These are phyloP conservation scores for Mus spretus DNA, from an alignment of 2,797 vertebrate species.

Conservation along the genomic window DNA sequence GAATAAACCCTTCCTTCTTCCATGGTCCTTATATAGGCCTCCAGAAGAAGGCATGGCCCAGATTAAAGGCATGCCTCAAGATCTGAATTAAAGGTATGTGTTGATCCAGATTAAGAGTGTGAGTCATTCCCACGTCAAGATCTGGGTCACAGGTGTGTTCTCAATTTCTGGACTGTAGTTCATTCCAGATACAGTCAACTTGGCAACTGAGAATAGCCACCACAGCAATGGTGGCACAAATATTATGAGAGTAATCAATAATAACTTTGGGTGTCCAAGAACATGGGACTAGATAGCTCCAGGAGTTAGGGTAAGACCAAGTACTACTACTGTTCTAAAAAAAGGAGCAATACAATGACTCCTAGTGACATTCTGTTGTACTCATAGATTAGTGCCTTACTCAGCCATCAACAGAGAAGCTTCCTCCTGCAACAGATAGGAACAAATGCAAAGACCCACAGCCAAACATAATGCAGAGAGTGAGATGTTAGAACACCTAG, in stretches of 20 bases:
- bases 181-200: not conserved
- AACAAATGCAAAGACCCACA: not conserved
- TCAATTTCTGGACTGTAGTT: not conserved
- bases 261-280: not conserved
- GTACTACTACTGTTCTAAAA: not conserved
- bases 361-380: not conserved
- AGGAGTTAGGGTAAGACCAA: not conserved
- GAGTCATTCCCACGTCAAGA: not conserved
- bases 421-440: not conserved
- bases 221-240: not conserved
- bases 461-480: not conserved
- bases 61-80: not conserved
- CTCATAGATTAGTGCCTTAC: not conserved
- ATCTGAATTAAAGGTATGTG: not conserved
- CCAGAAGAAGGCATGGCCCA: not conserved
- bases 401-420: not conserved
- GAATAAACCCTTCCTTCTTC: not conserved
- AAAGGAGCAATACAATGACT: not conserved
- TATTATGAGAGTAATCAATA: not conserved
- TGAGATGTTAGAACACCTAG: not conserved
- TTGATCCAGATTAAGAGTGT: too few relatives aligned
- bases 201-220: not conserved
- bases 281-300: not conserved
- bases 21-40: not conserved
- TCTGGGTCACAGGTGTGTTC: not conserved